phyloP scores from a whole-genome alignment of 2,888 invertebrate species.

The Panorpa germanica region DNA sequence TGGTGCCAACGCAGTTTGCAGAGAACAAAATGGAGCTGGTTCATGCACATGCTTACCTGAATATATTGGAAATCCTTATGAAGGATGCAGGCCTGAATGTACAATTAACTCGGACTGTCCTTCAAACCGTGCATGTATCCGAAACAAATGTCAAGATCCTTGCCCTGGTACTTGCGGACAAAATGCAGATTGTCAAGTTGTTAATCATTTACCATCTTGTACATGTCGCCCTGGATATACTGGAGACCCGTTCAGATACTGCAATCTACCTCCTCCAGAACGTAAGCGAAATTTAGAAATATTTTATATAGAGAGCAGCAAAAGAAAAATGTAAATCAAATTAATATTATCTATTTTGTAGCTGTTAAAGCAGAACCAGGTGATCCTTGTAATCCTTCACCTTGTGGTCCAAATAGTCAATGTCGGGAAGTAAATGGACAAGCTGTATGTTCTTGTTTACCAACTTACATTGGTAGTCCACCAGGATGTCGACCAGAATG shows the following conservation, averaged over 20 bases:
- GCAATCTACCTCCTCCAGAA: constrained; percentile 23
- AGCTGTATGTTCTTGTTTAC: constrained; percentile 57
- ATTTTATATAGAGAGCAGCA: constrained; percentile 12
- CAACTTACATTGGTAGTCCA: constrained; percentile 52
- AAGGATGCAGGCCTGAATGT: constrained; percentile 60
- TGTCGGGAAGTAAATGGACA: constrained; percentile 51
- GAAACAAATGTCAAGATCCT: constrained; percentile 55
- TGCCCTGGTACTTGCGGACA: constrained; percentile 58
- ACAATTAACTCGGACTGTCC: constrained; percentile 50
- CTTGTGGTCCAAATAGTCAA: constrained; percentile 57
- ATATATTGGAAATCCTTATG: constrained; percentile 58
- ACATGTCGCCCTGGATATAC: constrained; percentile 41
- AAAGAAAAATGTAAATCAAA: constrained; percentile 23
- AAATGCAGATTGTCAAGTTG: constrained; percentile 49
- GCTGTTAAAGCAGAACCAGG: too few relatives aligned
- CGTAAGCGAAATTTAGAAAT: constrained; percentile 18
- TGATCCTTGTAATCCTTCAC: constrained; percentile 48
- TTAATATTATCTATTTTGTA: too few relatives aligned
- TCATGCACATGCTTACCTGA: constrained; percentile 49
- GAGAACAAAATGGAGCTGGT: constrained; percentile 45
- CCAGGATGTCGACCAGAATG: constrained; percentile 65
- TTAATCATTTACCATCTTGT: constrained; percentile 52
- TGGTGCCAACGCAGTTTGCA: constrained; percentile 49
- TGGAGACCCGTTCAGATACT: constrained; percentile 38
- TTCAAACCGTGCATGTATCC: constrained; percentile 49